Evolutionary conservation across 64 coral and sea anemone species (phyloP).

Genomic region (Stichodactyla helianthus): DNA sequence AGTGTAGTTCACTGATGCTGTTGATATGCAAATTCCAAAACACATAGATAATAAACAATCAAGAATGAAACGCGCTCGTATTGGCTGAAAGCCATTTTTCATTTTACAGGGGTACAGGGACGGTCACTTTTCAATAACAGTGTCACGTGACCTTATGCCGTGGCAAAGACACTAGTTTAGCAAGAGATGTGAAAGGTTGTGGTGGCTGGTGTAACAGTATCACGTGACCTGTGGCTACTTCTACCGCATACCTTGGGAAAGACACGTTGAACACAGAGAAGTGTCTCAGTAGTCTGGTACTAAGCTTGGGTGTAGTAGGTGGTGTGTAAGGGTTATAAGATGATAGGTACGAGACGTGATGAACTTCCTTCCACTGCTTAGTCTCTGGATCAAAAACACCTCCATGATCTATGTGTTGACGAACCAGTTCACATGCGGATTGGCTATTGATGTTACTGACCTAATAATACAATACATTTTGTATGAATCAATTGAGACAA

Average conservation of each 20-base stretch:
- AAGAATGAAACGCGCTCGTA: too few species aligned
- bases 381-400: slow-evolving; percentile 92
- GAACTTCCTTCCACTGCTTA: slow-evolving; percentile 84
- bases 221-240: not conserved
- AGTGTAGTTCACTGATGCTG: slow-evolving; percentile 74
- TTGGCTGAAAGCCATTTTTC: too few species aligned
- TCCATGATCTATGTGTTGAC: slow-evolving; percentile 96
- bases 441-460: slow-evolving; percentile 70
- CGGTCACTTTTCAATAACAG: too few species aligned
- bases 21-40: not conserved
- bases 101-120: too few species aligned
- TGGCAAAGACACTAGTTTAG: too few species aligned
- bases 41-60: too few species aligned
- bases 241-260: slow-evolving; percentile 67
- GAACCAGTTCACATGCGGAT: slow-evolving; percentile 81
- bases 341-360: slow-evolving; percentile 87
- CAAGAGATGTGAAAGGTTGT: too few species aligned
- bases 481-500: not conserved
- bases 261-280: slow-evolving; percentile 84
- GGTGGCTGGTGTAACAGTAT: not conserved
- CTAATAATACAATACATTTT: not conserved
- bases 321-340: slow-evolving; percentile 88
- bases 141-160: too few species aligned
- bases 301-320: slow-evolving; percentile 67
- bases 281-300: slow-evolving; percentile 72